Conservation (phyloP, 2,113 vertebrate species). For the Leptobrachium leishanense region DNA sequence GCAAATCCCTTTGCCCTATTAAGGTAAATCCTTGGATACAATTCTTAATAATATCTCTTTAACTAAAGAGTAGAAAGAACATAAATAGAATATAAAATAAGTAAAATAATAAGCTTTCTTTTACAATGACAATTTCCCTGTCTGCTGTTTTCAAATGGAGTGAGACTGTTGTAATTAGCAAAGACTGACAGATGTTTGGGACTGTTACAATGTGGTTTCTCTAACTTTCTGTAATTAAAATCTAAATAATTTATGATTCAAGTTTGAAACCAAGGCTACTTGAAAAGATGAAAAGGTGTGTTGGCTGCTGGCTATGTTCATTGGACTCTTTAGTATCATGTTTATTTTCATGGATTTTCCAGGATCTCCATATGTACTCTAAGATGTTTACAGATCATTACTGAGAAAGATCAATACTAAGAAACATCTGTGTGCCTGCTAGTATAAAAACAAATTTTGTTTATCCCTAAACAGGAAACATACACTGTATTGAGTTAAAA, state of each 20-base stretch:
- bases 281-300: constrained; percentile 42
- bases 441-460: constrained; percentile 25
- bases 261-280: constrained; percentile 27
- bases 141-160: constrained; percentile 7
- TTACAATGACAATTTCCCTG: background rate
- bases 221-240: constrained; percentile 40
- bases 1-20: too few species aligned
- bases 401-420: constrained; percentile 36
- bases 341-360: constrained; percentile 10
- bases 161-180: constrained; percentile 21
- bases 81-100: too few species aligned
- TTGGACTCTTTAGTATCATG: constrained; percentile 19
- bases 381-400: constrained; percentile 41
- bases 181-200: constrained; percentile 29
- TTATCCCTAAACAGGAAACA: background rate
- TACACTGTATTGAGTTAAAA: constrained; percentile 1
- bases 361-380: constrained; percentile 23
- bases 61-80: too few species aligned
- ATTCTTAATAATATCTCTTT: too few species aligned
- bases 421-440: constrained; percentile 41
- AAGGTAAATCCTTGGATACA: too few species aligned
- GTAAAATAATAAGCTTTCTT: too few species aligned
- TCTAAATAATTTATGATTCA: constrained; percentile 40
- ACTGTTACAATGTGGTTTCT: constrained; percentile 16
- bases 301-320: constrained; percentile 23